phyloP scores from a whole-genome alignment of 2,113 vertebrate species.

The Aphelocoma coerulescens region DNA sequence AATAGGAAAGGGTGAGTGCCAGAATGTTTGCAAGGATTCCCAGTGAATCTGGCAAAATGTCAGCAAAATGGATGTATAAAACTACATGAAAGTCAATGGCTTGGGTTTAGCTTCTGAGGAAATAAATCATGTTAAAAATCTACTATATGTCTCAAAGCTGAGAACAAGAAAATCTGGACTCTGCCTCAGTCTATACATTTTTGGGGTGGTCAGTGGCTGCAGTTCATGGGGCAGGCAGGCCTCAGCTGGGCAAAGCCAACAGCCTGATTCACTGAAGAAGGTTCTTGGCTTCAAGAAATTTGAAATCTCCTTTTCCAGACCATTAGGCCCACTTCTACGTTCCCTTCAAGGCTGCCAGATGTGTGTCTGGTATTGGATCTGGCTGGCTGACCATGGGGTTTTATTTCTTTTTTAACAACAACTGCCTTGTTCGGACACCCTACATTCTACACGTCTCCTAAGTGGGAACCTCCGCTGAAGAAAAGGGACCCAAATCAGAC shows the following conservation, averaged over 20 bases:
- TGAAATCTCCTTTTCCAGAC: background rate
- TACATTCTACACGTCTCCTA: background rate
- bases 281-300: background rate
- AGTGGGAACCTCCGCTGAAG: background rate
- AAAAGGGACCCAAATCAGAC: background rate
- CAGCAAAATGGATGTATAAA: constrained; percentile 27
- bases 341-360: background rate
- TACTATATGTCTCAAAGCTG: background rate
- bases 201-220: background rate
- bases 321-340: background rate
- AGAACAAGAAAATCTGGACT: background rate
- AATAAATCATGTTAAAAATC: background rate
- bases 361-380: background rate
- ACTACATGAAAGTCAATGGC: background rate
- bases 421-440: background rate
- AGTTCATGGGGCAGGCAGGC: background rate
- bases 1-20: background rate
- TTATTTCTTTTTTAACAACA: background rate
- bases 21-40: constrained; percentile 36
- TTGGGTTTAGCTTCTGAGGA: background rate
- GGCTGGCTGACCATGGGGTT: background rate
- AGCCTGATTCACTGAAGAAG: background rate
- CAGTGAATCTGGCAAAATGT: background rate
- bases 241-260: background rate
- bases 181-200: background rate